These are phyloP conservation scores for Nesospiza acunhae DNA, from an alignment of 2,113 vertebrate species.

Conservation along the genomic window DNA sequence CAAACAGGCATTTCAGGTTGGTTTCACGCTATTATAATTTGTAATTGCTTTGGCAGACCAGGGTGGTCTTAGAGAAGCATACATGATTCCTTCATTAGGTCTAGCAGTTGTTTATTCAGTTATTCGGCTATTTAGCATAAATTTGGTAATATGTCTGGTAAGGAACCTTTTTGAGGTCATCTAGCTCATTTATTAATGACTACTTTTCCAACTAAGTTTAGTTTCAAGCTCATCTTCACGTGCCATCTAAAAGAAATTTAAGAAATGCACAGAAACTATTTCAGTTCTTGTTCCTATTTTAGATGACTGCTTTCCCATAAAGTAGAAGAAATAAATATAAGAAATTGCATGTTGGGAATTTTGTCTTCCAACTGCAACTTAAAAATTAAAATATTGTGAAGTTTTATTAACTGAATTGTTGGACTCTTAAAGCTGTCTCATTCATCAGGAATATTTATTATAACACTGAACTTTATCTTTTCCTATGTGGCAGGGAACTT, in stretches of 20 bases:
- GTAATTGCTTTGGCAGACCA: neutral
- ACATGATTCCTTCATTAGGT: neutral
- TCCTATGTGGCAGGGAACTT: neutral
- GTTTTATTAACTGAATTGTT: neutral
- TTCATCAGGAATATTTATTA: neutral
- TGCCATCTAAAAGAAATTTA: neutral
- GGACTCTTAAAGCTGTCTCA: neutral
- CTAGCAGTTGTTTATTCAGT: neutral
- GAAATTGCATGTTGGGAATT: fast-evolving
- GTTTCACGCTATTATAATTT: neutral
- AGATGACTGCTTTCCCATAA: neutral
- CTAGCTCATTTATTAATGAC: neutral
- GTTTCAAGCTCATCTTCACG: neutral
- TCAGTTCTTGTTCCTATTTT: neutral
- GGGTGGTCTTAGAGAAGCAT: neutral
- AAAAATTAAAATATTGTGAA: neutral
- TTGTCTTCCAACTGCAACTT: neutral
- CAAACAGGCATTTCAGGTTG: neutral
- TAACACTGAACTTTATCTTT: neutral
- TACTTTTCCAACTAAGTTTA: neutral
- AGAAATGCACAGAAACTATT: neutral
- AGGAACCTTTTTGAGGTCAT: neutral
- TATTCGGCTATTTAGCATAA: neutral
- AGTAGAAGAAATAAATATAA: neutral
- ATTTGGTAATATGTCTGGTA: neutral